Evolutionary conservation across 2,888 invertebrate genomes (phyloP), one percentile per base, ranked within the genome.

Genomic region (Dysmachus trigonus): DNA sequence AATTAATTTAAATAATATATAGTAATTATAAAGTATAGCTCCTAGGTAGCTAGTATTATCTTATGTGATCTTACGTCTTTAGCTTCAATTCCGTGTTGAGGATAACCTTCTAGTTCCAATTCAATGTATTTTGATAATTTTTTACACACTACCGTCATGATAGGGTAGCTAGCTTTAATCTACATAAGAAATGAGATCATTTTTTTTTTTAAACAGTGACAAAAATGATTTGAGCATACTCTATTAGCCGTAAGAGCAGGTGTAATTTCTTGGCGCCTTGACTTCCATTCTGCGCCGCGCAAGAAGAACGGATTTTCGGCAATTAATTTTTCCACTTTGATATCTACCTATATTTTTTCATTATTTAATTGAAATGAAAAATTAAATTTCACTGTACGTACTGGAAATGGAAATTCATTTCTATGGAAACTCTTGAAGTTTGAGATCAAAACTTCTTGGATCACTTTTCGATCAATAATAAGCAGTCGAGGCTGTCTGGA

Each of bases 211-310:
- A 7, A 41, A 41, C 13, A 0, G 0, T 15, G 2, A 15, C 2
- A 13, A 38, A 62, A 62, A 1, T 47, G n/a, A 18, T 0, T 2
- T 3, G 47, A 15, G 0, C 13, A 82, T 90, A 93, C 93, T 87
- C 93, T 93, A 53, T 92, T 92, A 13, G 91, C 90, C 0, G 94
- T 93, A 35, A 94, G 92, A 1, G 93, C 93, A 0, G 93, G 93
- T 0, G 93, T 93, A 18, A 94, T 88, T 88, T 93, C 93, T 0
- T 91, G 89, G 6, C 94, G 91, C 1, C 92, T 89, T 0, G 90
- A 90, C 86, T 93, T 93, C 94, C 94, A 93, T 87, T 91, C 89
- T 15, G 92, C 90, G 0, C 93, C 93, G 13, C 90, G 91, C 30
- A 93, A 87, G 0, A 90, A 87, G 87, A 94, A 93, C 0, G 93